These are phyloP conservation scores for Prunella fulvescens DNA, from an alignment of 2,113 vertebrate species.

Conservation along the genomic window DNA sequence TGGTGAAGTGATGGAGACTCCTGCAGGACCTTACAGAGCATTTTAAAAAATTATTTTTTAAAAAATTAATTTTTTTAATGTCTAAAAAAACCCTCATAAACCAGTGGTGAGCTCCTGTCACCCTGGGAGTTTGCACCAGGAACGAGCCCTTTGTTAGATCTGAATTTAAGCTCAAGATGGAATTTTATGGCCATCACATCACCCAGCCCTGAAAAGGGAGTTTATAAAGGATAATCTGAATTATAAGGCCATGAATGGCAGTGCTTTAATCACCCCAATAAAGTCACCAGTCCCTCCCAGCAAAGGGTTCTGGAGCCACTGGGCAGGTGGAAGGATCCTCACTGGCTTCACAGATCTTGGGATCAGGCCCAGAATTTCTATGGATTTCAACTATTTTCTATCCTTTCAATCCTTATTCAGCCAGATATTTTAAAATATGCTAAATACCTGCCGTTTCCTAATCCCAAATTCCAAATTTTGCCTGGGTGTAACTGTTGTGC, in stretches of 20 bases:
- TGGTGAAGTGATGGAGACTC: no score
- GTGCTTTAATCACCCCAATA: not conserved
- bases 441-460: not conserved
- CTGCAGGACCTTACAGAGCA: not conserved
- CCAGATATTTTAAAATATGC: not conserved
- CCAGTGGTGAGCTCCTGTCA: not conserved
- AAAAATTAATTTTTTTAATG: not conserved
- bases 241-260: not conserved
- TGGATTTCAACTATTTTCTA: not conserved
- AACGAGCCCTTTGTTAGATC: not conserved
- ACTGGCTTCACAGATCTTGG: not conserved
- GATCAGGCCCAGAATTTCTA: not conserved
- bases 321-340: not conserved
- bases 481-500: not conserved
- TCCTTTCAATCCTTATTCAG: not conserved
- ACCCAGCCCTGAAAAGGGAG: not conserved
- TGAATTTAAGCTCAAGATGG: conserved; percentile 6
- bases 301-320: not conserved
- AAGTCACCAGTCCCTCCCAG: not conserved
- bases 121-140: not conserved
- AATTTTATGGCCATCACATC: not conserved
- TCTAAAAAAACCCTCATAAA: not conserved
- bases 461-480: not conserved
- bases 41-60: accelerated
- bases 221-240: not conserved